Conservation (phyloP, 2,888 invertebrate species). For the Microplitis deprimator region DNA sequence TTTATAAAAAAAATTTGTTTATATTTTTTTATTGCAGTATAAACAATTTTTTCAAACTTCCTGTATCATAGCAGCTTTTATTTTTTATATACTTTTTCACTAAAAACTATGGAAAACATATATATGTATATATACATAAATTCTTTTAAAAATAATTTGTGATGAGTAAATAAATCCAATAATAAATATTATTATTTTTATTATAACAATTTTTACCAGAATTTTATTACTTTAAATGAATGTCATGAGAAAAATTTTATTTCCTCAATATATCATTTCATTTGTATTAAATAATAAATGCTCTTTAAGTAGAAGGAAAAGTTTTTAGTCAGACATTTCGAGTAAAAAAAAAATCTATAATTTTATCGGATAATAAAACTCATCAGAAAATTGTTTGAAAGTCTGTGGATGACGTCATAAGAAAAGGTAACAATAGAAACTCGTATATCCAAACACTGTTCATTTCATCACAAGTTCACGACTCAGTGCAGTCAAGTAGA, state of each 20-base stretch:
- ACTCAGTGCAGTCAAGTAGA: slow-evolving; percentile 5
- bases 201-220: too few relatives aligned
- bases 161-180: too few relatives aligned
- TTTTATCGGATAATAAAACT: too few relatives aligned
- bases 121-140: too few relatives aligned
- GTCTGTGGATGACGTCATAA: not conserved
- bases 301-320: not conserved
- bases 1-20: not conserved
- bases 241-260: too few relatives aligned
- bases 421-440: not conserved
- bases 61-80: not conserved
- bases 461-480: not conserved
- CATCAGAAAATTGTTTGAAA: not conserved
- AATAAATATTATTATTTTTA: too few relatives aligned
- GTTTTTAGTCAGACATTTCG: not conserved
- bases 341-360: not conserved
- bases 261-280: too few relatives aligned
- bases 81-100: too few relatives aligned
- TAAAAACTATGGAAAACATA: too few relatives aligned
- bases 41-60: not conserved
- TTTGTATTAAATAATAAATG: not conserved
- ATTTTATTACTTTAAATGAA: too few relatives aligned
- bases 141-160: too few relatives aligned
- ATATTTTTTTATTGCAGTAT: not conserved
- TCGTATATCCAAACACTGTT: not conserved